Evolutionary conservation across 1,140 invertebrate genomes (phyloP).

Genomic region (Tetragnatha versicolor): DNA sequence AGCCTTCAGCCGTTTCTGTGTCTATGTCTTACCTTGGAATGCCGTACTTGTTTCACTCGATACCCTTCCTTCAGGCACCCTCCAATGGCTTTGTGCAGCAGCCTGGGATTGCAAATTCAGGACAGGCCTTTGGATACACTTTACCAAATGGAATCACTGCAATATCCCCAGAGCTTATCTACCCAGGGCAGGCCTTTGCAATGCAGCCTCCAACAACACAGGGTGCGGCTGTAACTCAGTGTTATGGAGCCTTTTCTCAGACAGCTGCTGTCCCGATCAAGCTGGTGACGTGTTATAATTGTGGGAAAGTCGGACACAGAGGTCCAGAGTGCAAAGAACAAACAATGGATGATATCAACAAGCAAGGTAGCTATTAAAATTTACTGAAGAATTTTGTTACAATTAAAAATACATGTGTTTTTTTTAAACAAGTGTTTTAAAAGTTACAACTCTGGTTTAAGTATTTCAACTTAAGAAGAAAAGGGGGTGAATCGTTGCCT

Average conservation of each 20-base stretch:
- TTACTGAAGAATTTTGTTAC: too few relatives aligned
- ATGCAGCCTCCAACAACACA: conserved; percentile 45
- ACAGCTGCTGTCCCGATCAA: conserved; percentile 49
- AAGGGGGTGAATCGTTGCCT: too few relatives aligned
- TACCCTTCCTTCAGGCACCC: conserved; percentile 50
- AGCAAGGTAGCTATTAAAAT: too few relatives aligned
- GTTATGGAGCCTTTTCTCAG: conserved; percentile 72
- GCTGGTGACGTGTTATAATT: conserved; percentile 76
- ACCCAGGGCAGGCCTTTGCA: conserved; percentile 39
- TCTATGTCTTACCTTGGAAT: conserved; percentile 37
- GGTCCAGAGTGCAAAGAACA: conserved; percentile 83
- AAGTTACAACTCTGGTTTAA: too few relatives aligned
- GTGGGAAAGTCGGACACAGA: conserved; percentile 77
- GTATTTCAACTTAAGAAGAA: too few relatives aligned
- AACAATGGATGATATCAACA: conserved; percentile 88
- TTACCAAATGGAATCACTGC: conserved; percentile 56
- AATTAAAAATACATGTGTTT: too few relatives aligned
- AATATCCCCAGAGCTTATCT: conserved; percentile 55
- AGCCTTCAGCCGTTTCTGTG: conserved; percentile 24
- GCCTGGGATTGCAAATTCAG: conserved; percentile 34
- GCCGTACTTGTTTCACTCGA: conserved; percentile 48
- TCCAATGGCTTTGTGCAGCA: conserved; percentile 51
- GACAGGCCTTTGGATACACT: conserved; percentile 33
- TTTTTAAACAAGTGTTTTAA: too few relatives aligned
- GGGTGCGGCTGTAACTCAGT: conserved; percentile 37